Percentiles rank a stretch among this genome's conserved stretches.
Evolutionary conservation across 2,113 vertebrate species (phyloP).

Genomic region (Chinchilla lanigera): DNA sequence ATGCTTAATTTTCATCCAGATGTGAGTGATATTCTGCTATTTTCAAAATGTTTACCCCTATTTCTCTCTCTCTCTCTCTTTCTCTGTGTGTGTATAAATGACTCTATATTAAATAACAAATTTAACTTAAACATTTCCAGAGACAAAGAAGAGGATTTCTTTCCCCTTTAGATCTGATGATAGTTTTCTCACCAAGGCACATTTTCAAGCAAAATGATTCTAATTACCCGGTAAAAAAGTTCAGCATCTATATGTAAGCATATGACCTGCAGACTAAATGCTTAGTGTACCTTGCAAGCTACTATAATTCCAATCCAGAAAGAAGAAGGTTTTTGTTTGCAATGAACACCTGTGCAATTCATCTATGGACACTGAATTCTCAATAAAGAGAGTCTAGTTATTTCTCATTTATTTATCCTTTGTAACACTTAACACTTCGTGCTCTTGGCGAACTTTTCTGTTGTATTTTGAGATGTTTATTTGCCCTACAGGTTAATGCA

Average conservation of each 20-base stretch:
- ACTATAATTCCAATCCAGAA: background rate
- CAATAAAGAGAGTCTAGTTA: background rate
- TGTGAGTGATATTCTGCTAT: background rate
- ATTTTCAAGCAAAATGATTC: background rate
- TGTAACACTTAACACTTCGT: background rate
- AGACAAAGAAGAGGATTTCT: background rate
- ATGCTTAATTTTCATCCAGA: too few species aligned
- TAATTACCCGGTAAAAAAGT: too few species aligned
- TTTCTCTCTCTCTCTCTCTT: background rate
- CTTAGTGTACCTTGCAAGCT: background rate
- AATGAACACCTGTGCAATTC: background rate
- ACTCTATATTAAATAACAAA: background rate
- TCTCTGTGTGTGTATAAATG: background rate
- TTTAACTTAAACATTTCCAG: background rate
- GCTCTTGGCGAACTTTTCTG: background rate
- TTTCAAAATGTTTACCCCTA: background rate
- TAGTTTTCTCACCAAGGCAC: background rate
- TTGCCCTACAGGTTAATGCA: background rate
- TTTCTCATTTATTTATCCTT: background rate
- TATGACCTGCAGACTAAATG: background rate
- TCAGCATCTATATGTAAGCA: too few species aligned
- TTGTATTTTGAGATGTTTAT: slow-evolving; percentile 15
- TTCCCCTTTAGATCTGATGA: background rate
- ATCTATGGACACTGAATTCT: background rate
- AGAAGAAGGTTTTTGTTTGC: background rate